Conservation (phyloP, 2,113 vertebrate species). For the Cephalopholis sonnerati region DNA sequence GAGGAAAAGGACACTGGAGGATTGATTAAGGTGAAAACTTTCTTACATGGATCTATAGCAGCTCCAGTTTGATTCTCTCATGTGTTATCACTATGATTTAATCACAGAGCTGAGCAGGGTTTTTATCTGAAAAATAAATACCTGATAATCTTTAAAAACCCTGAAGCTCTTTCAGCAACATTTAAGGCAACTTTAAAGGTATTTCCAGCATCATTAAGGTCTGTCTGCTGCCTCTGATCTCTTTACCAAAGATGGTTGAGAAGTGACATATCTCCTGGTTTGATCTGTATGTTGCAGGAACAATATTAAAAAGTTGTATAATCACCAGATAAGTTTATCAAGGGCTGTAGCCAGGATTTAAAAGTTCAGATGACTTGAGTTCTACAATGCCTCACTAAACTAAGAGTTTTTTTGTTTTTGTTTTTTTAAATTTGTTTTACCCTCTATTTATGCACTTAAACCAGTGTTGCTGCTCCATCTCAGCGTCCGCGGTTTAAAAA, state of each 20-base stretch:
- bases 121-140: not conserved
- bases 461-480: too few relatives aligned
- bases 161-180: not conserved
- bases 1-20: not conserved
- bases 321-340: not conserved
- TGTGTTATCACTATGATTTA: not conserved
- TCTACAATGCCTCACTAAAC: too few relatives aligned
- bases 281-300: not conserved
- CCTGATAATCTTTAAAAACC: not conserved
- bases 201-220: not conserved
- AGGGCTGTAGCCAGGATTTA: not conserved
- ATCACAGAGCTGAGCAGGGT: not conserved
- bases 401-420: too few relatives aligned
- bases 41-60: not conserved
- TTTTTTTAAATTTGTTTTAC: not conserved
- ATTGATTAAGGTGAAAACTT: not conserved
- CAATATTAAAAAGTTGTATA: not conserved
- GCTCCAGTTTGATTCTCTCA: conserved; percentile 6
- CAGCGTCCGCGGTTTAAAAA: too few relatives aligned
- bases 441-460: too few relatives aligned
- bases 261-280: not conserved
- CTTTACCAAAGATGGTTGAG: not conserved
- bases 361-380: too few relatives aligned
- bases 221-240: not conserved
- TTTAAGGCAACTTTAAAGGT: not conserved